Evolutionary conservation across 2,888 invertebrate genomes (phyloP), one percentile per base, ranked within the genome.

Genomic region (Invenusta paracnida): DNA sequence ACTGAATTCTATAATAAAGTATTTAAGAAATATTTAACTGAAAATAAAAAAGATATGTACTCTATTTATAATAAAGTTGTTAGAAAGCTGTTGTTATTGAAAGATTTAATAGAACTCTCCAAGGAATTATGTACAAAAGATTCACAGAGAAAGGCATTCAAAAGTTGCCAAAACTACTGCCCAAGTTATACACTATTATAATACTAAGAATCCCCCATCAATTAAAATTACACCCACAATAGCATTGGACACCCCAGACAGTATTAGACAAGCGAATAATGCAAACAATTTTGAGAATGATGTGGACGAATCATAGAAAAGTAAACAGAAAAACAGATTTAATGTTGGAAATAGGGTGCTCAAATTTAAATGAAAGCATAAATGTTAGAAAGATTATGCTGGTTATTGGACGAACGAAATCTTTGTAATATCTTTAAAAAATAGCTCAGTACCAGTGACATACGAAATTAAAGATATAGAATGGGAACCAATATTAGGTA

Each of bases 351-450:
- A 79, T n/a, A 79, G 79, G 29, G 79, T 79, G 29, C 5, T 11
- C 2, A 79, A 11, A 82, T 82, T 25, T 82, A 82, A 82, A 29
- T 29, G 23, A 5, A 82, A 82, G 30, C 13, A 28, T 82, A 82
- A 82, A 82, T 82, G 13, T 82, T 5, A 29, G 28, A 82, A 82
- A 28, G 82, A 29, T 29, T 29, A 25, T 5, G 23, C 23, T 29
- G 27, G 30, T 29, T 29, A 82, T 29, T 82, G 27, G 82, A 82
- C 82, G n/a, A 82, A 82, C 5, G 82, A 82, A 82, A 82, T 82
- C n/a, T 82, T 82, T 23, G 5, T 29, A 2, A 23, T 11, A 5
- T 82, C 5, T 82, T 28, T 28, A 82, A 82, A 28, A 28, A 29
- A 82, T 28, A 17, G 29, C 11, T 28, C 82, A 29, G 2, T 5